A percentile compares a stretch with the other conserved stretches of the same genome.
Evolutionary conservation across 2,113 vertebrate genomes (phyloP).

Genomic region (Nematolebias whitei): DNA sequence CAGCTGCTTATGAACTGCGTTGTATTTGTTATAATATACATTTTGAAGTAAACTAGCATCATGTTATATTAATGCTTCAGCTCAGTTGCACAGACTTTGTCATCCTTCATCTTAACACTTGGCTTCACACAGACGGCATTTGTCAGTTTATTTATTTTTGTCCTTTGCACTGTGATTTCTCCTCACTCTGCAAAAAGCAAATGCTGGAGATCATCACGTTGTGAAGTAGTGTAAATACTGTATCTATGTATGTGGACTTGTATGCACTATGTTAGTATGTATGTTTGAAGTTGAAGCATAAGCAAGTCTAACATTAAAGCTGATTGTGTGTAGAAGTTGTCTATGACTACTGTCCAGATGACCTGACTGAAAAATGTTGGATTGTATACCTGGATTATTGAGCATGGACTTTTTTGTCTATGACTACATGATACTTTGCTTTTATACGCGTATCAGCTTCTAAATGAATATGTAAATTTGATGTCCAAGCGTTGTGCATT

Average conservation of each 20-base stretch:
- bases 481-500: neutral
- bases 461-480: conserved; percentile 15
- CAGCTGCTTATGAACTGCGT: neutral
- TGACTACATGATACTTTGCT: too few relatives aligned
- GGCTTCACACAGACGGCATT: conserved; percentile 29
- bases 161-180: conserved; percentile 22
- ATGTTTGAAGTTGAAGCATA: too few relatives aligned
- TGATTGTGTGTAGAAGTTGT: too few relatives aligned
- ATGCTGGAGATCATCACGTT: neutral
- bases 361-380: too few relatives aligned
- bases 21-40: conserved; percentile 8
- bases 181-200: neutral
- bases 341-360: too few relatives aligned
- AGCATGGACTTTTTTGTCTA: too few relatives aligned
- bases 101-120: conserved; percentile 42
- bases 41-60: conserved; percentile 21
- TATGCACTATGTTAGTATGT: too few relatives aligned
- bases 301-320: too few relatives aligned
- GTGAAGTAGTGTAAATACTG: too few relatives aligned
- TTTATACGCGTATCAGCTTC: conserved; percentile 14
- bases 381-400: too few relatives aligned
- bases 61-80: conserved; percentile 12
- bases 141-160: conserved; percentile 59
- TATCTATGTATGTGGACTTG: too few relatives aligned
- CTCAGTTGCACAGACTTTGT: conserved; percentile 3